Evolutionary conservation across 1,140 invertebrate genomes (phyloP).

Genomic region (Micrasema longulum): DNA sequence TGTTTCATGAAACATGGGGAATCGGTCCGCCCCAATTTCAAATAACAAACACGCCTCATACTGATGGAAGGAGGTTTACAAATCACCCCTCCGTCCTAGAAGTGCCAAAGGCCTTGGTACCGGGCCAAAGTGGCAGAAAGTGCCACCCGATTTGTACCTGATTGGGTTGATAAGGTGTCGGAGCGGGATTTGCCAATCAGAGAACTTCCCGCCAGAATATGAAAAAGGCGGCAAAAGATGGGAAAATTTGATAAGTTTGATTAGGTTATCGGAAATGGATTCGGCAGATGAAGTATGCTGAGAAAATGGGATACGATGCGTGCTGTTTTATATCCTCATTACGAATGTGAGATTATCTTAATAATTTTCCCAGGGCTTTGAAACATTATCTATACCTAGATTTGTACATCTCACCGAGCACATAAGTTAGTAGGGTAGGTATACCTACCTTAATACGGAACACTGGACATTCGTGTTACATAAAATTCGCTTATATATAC

Average conservation of each 20-base stretch:
- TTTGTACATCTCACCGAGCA: too few relatives aligned
- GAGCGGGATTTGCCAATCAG: constrained; percentile 46
- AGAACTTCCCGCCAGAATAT: constrained; percentile 38
- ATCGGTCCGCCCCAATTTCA: too few relatives aligned
- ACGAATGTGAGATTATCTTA: background rate
- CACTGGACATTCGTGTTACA: too few relatives aligned
- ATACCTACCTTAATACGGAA: too few relatives aligned
- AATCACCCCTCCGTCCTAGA: constrained; percentile 22
- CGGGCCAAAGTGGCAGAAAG: constrained; percentile 24
- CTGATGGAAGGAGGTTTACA: constrained; percentile 11
- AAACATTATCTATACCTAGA: too few relatives aligned
- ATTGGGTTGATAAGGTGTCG: constrained; percentile 45
- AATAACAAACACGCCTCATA: too few relatives aligned
- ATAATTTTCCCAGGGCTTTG: background rate
- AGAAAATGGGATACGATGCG: constrained; percentile 6
- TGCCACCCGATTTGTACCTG: constrained; percentile 47
- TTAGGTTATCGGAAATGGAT: constrained; percentile 45
- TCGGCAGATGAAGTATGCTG: constrained; percentile 3
- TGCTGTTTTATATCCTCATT: constrained; percentile 15
- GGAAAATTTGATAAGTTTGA: constrained; percentile 42
- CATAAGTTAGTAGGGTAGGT: too few relatives aligned
- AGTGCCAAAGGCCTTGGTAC: constrained; percentile 34
- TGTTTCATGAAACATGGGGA: too few relatives aligned
- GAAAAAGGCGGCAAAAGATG: constrained; percentile 44
- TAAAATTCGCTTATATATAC: too few relatives aligned